Evolutionary conservation across 2,888 invertebrate genomes (phyloP).

Genomic region (Microctonus hyperodae): DNA sequence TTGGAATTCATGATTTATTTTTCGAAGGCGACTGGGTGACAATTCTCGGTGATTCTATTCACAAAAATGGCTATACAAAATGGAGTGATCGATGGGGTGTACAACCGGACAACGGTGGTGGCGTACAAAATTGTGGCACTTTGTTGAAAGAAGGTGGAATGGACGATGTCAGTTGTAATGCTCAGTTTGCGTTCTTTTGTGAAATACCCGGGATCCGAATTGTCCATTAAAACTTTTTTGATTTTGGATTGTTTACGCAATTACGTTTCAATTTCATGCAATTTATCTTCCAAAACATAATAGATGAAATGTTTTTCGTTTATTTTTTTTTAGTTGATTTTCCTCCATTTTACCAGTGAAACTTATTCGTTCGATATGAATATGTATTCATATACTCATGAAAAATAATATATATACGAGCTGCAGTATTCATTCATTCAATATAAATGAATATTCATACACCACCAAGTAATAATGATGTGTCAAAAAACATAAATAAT

Average conservation of each 20-base stretch:
- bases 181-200: conserved; percentile 54
- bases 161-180: conserved; percentile 55
- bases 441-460: no score
- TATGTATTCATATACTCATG: neutral
- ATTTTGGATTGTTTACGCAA: conserved; percentile 6
- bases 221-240: conserved; percentile 31
- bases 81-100: conserved; percentile 57
- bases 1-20: conserved; percentile 56
- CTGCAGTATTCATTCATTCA: no score
- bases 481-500: no score
- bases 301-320: neutral
- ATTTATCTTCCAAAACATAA: conserved; percentile 6
- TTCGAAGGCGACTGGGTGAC: conserved; percentile 58
- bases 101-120: conserved; percentile 56
- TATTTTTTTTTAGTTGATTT: neutral
- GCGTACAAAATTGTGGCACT: conserved; percentile 54
- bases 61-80: conserved; percentile 55
- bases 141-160: conserved; percentile 51
- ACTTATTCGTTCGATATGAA: neutral
- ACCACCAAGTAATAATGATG: no score
- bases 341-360: neutral
- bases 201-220: conserved; percentile 44
- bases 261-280: conserved; percentile 12
- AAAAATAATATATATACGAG: no score
- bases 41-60: conserved; percentile 53